Base-by-base conservation (phyloP, 2,797 vertebrate genomes). In the Cossypha polioptera region DNA sequence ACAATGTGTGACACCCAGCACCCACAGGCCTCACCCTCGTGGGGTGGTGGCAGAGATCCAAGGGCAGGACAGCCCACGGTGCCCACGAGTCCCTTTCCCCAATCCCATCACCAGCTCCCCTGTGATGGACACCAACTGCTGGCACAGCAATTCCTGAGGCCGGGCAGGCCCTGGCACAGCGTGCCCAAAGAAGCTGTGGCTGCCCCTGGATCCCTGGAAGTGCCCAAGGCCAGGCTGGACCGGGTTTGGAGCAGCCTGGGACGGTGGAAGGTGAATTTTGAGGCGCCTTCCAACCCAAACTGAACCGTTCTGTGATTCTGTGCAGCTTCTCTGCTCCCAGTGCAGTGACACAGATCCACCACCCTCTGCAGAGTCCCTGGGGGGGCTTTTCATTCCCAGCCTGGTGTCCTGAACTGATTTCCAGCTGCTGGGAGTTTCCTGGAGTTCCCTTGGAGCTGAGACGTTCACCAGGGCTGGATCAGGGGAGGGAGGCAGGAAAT, bases 291-390 rank as follows among this genome's bases (percentile, higher is more conserved):
- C 31, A 22, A 26, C 6, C 15, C 25, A 35, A 54, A 16, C 9
- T 0, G 0, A 55, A 22, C 4, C 5, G 7, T 24, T 35, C 17
- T 13, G 65, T 35, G 14, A 18, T 26, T 55, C 11, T 8, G 0
- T 55, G 35, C 29, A n/a, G 13, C 31, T 36, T 42, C 35, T 33
- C 36, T 4, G 14, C 42, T 48, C 38, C 33, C 47, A 13, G 20
- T 29, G 61, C 10, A 1, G 11, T 42, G 36, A 54, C 25, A 36
- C 47, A 53, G 13, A 43, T 20, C 20, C 4, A 3, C 11, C 54
- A 55, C 24, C 0, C 0, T 53, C 28, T 65, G 33, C 59, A 13
- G 33, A 48, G 51, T 24, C 21, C 59, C 50, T 10, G 22, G 16
- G 9, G 35, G 14, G 21, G 31, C 10, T 90, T 66, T 78, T 69